A percentile compares a stretch with the other conserved stretches of the same genome.
Conservation (phyloP, 2,797 vertebrate genomes). For the Rachycentron canadum region DNA sequence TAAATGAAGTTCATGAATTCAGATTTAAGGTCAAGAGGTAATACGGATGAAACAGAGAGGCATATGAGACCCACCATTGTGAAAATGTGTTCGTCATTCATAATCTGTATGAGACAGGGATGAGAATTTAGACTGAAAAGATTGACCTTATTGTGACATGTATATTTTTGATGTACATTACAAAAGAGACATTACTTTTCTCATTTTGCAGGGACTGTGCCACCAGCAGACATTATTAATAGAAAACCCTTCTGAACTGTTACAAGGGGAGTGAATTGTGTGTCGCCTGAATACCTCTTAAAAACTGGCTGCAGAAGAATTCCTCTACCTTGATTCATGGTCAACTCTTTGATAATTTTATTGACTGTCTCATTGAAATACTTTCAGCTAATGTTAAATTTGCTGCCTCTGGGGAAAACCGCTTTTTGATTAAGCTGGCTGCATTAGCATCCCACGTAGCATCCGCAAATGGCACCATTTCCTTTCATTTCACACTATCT, state of each 20-base stretch:
- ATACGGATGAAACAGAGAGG: not conserved
- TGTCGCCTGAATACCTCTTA: not conserved
- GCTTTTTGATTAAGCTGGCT: constrained; percentile 18
- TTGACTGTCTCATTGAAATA: constrained; percentile 33
- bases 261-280: constrained; percentile 1
- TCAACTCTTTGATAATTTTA: constrained; percentile 30
- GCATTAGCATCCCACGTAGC: constrained; percentile 35
- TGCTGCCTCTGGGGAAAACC: not conserved
- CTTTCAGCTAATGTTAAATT: constrained; percentile 45
- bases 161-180: not conserved
- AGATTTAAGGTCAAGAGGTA: not conserved
- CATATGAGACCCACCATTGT: not conserved
- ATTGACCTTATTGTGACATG: not conserved
- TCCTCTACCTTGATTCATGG: constrained; percentile 21
- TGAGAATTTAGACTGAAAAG: not conserved
- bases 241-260: not conserved
- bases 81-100: not conserved
- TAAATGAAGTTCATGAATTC: constrained; percentile 9
- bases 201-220: not conserved
- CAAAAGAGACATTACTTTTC: not conserved
- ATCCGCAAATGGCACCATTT: constrained; percentile 31
- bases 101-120: not conserved
- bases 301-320: not conserved
- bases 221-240: constrained; percentile 10
- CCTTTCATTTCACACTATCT: constrained; percentile 42